phyloP scores from a whole-genome alignment of 2,797 vertebrate species.

The Ataeniobius toweri region DNA sequence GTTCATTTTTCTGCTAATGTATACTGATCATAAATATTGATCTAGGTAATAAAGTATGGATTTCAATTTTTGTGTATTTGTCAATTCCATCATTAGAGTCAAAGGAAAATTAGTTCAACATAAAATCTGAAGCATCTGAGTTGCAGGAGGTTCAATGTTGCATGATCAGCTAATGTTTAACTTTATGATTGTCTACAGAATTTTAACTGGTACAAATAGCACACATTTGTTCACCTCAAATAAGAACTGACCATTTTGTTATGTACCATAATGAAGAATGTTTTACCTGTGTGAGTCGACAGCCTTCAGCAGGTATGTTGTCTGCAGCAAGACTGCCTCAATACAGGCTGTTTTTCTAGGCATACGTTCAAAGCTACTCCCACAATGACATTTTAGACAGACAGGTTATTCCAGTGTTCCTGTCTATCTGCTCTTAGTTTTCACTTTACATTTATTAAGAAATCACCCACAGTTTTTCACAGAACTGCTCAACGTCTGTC shows the following conservation, averaged over 20 bases:
- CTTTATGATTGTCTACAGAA: no score
- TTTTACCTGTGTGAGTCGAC: conserved; percentile 7
- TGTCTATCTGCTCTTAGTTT: fast-evolving
- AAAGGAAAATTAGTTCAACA: no score
- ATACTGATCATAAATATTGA: no score
- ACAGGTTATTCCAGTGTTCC: background rate
- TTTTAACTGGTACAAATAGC: background rate
- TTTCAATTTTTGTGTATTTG: no score
- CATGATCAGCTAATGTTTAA: no score
- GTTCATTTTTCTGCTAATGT: no score
- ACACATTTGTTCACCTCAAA: background rate
- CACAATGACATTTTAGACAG: background rate
- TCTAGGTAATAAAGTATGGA: no score
- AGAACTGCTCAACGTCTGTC: no score
- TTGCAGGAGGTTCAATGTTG: no score
- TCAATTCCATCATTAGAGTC: no score
- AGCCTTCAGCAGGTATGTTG: background rate
- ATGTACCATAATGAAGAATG: background rate
- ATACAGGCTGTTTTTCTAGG: fast-evolving
- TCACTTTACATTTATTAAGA: background rate
- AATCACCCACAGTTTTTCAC: background rate
- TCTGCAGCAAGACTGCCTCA: fast-evolving
- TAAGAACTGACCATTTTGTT: background rate
- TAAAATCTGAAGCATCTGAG: no score
- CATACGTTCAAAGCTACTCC: background rate